Evolutionary conservation across 1,140 invertebrate species (phyloP), one percentile per base, ranked within the genome.

Genomic region (Spodoptera litura): DNA sequence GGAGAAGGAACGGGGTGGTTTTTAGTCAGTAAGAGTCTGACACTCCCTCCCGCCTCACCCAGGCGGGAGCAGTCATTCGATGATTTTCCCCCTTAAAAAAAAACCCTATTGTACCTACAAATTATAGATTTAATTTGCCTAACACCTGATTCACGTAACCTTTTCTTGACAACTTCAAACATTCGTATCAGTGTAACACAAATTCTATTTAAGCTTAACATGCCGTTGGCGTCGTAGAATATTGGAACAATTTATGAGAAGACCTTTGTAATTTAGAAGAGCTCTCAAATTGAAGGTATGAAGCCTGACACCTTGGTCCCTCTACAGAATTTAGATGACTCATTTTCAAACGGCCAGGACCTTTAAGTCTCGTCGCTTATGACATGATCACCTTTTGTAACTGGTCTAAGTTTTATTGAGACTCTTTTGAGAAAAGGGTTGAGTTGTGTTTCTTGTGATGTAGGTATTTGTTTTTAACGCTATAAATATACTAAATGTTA

Each of bases 191-290:
- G 90, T 91, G 87, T 91, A 61, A 89, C 52, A 68, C 5, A 25
- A 66, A 31, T 52, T 78, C 85, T 83, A 79, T 83, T 89, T 88
- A 89, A 88, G 82, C 85, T 91, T 88, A 88, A 85, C 87, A 90
- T 91, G 89, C 91, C 88, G 87, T 81, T 82, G 80, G 87, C 87
- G 89, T 90, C 85, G 74, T 73, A 74, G 89, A 91, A 91, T 92
- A 92, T 92, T 90, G 91, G 91, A 91, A 91, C 91, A 92, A 92
- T 90, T 91, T 92, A 90, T 91, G 89, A 88, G 89, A 84, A 89
- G 89, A 89, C 88, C 89, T 91, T 88, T 88, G 89, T 90, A 90
- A 91, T 91, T 92, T 89, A 88, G 89, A 89, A 86, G 86, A 88
- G 85, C 84, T 88, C 86, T 87, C 87, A 89, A 90, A 90, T 90